Base-by-base conservation (phyloP, 1,140 invertebrate species). In the Sinella curviseta region DNA sequence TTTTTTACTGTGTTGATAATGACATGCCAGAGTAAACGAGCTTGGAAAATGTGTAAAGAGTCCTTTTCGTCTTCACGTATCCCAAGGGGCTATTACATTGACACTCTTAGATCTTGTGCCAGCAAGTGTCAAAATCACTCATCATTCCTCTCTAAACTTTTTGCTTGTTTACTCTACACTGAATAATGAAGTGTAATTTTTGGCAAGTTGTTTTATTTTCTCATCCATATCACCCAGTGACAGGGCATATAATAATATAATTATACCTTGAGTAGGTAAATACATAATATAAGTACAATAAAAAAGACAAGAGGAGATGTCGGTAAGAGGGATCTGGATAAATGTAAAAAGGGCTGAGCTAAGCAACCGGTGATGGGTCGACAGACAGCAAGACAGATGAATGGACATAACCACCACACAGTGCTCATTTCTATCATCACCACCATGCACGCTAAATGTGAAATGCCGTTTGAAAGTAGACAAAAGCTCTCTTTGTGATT, bases 81-180 rank as follows among this genome's bases (percentile, higher is more conserved):
- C n/a, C 8, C 55, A 60, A 24, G 8, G 24, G 3, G 24, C 55
- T 14, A 60, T 60, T 60, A 60, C 24, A 60, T 60, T 60, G 55
- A 8, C 24, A 24, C 8, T 60, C 39, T 8, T 48, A 17, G 55
- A 60, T 60, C 55, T 8, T 60, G 55, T 60, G 55, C 55, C 55
- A 60, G 55, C 55, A 60, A 60, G 55, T 60, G 55, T 60, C 55
- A 60, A 60, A 60, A 60, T 60, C 55, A 60, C 55, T 60, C 55
- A 60, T 60, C 55, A 60, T 60, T 60, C 55, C 24, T 60, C n/a
- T n/a, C 24, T 26, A 60, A 60, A 60, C 55, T 60, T 60, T 8
- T 60, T n/a, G n/a, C 24, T 60, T n/a, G 55, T 60, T 26, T 60
- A 60, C 14, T 60, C 3, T 26, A 24, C 8, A 24, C 55, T 60